These are phyloP conservation scores for Spilosoma lubricipeda DNA, from an alignment of 2,888 invertebrate genomes.

Conservation along the genomic window DNA sequence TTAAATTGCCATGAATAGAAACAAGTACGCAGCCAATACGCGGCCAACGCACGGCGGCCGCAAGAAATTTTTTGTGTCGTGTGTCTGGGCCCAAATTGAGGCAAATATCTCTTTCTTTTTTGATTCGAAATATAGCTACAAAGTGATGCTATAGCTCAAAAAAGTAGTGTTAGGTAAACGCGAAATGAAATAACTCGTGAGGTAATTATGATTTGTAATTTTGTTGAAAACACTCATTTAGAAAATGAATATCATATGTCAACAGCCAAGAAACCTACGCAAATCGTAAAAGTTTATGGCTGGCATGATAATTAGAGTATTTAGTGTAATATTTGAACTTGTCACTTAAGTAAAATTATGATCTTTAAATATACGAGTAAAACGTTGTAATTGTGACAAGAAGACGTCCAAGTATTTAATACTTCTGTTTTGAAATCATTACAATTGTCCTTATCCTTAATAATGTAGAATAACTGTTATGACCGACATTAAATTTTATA, in stretches of 20 bases:
- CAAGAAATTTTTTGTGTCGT: no score
- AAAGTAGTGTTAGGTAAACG: no score
- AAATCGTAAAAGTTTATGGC: not conserved
- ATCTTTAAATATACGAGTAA: constrained; percentile 6
- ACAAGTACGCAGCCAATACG: no score
- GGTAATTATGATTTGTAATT: not conserved
- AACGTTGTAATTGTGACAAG: not conserved
- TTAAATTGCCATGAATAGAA: no score
- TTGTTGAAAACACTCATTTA: not conserved
- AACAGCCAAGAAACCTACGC: not conserved
- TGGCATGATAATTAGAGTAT: not conserved
- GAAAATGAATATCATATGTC: not conserved
- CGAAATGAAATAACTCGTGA: no score
- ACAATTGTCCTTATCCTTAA: not conserved
- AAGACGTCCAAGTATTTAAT: not conserved
- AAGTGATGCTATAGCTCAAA: no score
- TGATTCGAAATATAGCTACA: no score
- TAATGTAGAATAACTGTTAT: not conserved
- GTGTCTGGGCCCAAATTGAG: no score
- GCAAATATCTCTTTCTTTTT: no score
- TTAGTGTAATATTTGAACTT: not conserved
- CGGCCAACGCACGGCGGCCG: no score
- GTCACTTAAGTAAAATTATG: constrained; percentile 11
- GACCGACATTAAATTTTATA: not conserved
- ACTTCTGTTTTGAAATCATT: not conserved